Percentiles rank a stretch among this genome's conserved stretches.
These are phyloP conservation scores for Xiphophorus birchmanni DNA, from an alignment of 2,797 vertebrate species.

Conservation along the genomic window DNA sequence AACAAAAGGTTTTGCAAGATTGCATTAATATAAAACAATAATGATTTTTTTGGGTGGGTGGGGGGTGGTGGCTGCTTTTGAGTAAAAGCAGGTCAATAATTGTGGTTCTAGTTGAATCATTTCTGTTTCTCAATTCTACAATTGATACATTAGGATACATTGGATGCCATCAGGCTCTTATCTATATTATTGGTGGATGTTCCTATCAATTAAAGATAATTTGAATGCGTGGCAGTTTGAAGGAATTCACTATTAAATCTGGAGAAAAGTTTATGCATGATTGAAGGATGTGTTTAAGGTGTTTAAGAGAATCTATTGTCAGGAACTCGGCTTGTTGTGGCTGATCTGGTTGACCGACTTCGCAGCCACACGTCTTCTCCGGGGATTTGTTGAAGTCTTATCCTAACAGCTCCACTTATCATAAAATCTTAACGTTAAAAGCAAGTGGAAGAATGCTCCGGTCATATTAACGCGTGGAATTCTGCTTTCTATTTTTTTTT, in stretches of 20 bases:
- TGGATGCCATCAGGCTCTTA: neutral
- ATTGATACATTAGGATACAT: neutral
- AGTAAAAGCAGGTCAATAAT: neutral
- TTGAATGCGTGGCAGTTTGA: neutral
- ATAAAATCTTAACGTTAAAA: conserved; percentile 51
- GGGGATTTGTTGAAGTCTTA: conserved; percentile 15
- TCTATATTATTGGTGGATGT: neutral
- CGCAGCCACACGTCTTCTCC: neutral
- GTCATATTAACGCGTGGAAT: neutral
- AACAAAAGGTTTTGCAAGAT: neutral
- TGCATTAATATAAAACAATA: neutral
- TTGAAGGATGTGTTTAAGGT: neutral
- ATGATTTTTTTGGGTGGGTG: neutral
- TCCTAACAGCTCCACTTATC: conserved; percentile 23
- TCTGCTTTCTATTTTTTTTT: neutral
- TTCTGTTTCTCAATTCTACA: too few relatives aligned
- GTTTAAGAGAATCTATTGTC: conserved; percentile 15
- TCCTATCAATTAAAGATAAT: neutral
- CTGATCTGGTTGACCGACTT: conserved; percentile 7
- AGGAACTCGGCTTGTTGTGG: neutral
- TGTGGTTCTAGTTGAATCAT: neutral
- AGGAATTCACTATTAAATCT: neutral
- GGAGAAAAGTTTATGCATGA: neutral
- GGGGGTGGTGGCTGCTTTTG: too few relatives aligned
- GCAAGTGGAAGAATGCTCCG: neutral